Evolutionary conservation across 1,140 invertebrate genomes (phyloP), one percentile per base, ranked within the genome.

Genomic region (Dendrolimus punctatus): DNA sequence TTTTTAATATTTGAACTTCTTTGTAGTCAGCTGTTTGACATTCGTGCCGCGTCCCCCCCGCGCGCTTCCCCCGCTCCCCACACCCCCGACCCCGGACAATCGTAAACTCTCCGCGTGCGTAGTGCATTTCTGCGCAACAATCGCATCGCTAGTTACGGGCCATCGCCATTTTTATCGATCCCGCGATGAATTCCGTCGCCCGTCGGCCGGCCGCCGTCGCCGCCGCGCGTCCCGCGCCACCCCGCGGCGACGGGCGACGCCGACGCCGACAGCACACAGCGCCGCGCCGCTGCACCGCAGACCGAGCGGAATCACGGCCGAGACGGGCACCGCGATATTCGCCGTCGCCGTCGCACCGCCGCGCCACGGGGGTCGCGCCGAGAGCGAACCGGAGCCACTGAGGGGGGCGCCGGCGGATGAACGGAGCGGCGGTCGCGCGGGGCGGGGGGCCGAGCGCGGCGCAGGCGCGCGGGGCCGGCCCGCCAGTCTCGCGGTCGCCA

Each of bases 11-110:
- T 61, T 64, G 58, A 53, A 52, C 51, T 53, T 58, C 60, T 57
- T 65, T 62, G 62, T 71, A 76, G 75, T 81, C 78, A 81, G 78
- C 78, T 81, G 78, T 81, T 80, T 73, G 73, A 71, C 73, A 78
- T 73, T 77, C 75, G 46, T 48, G 54, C 53, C 51, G 46, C 58
- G 51, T 41, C 46, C 54, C 60, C 60, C 63, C 68, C 43, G 6
- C 43, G 43, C 8, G 60, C 63, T 58, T 53, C 58, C 40, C 55
- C 43, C 59, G 51, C 65, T 57, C 40, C 55, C 43, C 59, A 49
- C 65, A 58, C 60, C 51, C 55, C 51, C 61, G 60, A 57, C 65
- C 62, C 49, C 52, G 47, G 51, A 45, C 38, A 8, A 10, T 39
- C 43, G 48, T 43, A 36, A 23, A 45, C 49, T 43, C 40, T 23